Base-by-base conservation (phyloP, 2,888 invertebrate species). In the Lomographa bimaculata region DNA sequence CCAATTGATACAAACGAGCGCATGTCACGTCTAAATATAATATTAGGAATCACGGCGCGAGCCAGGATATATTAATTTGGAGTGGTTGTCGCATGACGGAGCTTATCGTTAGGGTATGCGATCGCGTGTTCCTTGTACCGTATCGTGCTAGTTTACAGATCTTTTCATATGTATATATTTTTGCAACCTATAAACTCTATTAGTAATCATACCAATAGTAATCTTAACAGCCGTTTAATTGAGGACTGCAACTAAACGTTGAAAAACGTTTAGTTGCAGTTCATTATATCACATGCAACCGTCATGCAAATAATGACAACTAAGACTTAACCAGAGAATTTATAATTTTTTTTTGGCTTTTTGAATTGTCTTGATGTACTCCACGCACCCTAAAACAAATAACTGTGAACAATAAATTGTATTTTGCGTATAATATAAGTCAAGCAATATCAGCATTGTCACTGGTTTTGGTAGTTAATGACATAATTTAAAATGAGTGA, bases 11-110 rank as follows among this genome's bases (percentile, higher is more conserved):
- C 84, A 89, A 89, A 89, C 83, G 89, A 86, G 86, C 83, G 78
- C 77, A 79, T 87, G 89, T 89, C 89, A 87, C 79, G 86, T 87
- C 89, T 89, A 89, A 87, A 89, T 89, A 89, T 89, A 89, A 89
- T 89, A 89, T 89, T 89, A 87, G 86, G 89, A 89, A 89, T 89
- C 89, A 82, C 89, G 85, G 86, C 89, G 86, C 84, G 82, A 78
- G 89, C 89, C 89, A 89, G 89, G 89, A 89, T 87, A 87, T 86
- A 87, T 86, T 87, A 85, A 87, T 89, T 84, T 86, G 83, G 73
- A 85, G 79, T 79, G 77, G 68, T 78, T 72, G 76, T 69, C 72
- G 77, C 71, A 75, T 80, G 76, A 82, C 71, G 68, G 71, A 68
- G 72, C 65, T 61, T 57, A 71, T 65, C 60, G 62, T 60, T 66